Evolutionary conservation across 2,113 vertebrate species (phyloP).

Genomic region (Mastomys coucha): DNA sequence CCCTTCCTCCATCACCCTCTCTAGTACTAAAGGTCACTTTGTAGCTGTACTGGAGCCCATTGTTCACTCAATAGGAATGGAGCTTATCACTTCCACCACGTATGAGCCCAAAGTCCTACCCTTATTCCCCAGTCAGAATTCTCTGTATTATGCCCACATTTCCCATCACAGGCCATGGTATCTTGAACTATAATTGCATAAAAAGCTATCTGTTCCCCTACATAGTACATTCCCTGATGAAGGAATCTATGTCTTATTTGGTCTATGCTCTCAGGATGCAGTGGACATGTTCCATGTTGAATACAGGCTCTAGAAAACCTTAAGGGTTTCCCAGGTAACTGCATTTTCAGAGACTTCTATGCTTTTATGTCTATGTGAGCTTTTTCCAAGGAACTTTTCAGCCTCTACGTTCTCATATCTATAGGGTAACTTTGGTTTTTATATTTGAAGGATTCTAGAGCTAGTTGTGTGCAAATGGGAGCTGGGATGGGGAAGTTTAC

Average conservation of each 20-base stretch:
- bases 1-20: background rate
- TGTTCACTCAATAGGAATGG: background rate
- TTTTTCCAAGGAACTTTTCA: slow-evolving; percentile 31
- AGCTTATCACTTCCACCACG: background rate
- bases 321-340: background rate
- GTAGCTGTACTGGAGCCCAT: background rate
- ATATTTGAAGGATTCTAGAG: background rate
- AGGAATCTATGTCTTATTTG: background rate
- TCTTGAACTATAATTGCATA: background rate
- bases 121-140: background rate
- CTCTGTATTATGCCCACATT: background rate
- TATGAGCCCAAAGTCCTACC: background rate
- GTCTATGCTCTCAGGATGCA: background rate
- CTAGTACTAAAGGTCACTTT: background rate
- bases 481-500: background rate
- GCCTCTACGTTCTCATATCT: background rate
- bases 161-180: background rate
- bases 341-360: slow-evolving; percentile 40
- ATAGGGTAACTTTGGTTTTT: slow-evolving; percentile 12
- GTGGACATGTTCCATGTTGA: background rate
- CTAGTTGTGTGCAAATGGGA: background rate
- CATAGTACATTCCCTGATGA: background rate
- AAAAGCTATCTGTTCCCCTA: background rate
- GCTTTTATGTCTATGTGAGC: background rate
- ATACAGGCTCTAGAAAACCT: background rate